Conservation (phyloP, 2,888 invertebrate species). For the Griposia aprilina region DNA sequence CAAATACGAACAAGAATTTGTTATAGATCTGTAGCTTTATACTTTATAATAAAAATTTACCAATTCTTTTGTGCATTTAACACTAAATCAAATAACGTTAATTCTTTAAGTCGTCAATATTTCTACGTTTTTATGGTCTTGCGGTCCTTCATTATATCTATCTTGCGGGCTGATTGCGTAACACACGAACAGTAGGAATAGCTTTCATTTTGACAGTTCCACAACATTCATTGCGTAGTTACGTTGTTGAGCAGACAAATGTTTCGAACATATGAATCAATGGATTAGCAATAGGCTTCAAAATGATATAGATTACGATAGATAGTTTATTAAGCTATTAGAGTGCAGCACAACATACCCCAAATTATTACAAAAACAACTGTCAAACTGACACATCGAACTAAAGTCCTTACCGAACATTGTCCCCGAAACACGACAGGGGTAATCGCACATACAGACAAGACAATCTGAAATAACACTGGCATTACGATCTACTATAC, state of each 20-base stretch:
- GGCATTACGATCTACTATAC: slow-evolving; percentile 68
- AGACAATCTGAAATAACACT: slow-evolving; percentile 71
- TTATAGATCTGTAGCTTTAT: too few species aligned
- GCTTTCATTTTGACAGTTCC: too few species aligned
- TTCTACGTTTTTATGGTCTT: neutral
- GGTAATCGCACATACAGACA: slow-evolving; percentile 62
- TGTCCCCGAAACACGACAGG: slow-evolving; percentile 35
- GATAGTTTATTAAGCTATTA: too few species aligned
- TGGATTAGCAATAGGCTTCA: too few species aligned
- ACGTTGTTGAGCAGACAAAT: too few species aligned
- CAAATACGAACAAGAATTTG: neutral
- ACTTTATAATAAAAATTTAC: neutral
- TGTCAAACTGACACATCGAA: neutral
- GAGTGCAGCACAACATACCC: neutral
- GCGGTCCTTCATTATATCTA: too few species aligned
- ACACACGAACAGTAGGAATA: too few species aligned
- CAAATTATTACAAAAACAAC: neutral
- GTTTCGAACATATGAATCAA: too few species aligned
- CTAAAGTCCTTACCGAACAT: slow-evolving; percentile 35
- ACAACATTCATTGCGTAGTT: too few species aligned
- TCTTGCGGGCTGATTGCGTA: too few species aligned
- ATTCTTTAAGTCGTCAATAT: neutral
- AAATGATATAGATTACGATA: too few species aligned
- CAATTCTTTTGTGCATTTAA: neutral
- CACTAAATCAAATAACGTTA: neutral